Percentiles rank a stretch among this genome's conserved stretches.
phyloP scores from a whole-genome alignment of 2,113 vertebrate genomes.

The Eleginops maclovinus region DNA sequence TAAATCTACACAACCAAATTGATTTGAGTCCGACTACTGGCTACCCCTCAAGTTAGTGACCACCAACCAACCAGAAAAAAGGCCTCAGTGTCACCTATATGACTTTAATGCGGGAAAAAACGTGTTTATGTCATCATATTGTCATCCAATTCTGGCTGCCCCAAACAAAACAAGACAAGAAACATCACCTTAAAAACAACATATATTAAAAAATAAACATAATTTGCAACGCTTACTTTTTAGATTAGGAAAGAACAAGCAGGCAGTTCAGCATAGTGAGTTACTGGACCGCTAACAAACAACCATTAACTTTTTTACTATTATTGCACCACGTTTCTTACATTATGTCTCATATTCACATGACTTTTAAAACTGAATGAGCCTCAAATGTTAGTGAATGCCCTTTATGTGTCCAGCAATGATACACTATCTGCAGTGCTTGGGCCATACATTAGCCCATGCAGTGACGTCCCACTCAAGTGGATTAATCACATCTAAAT shows the following conservation, averaged over 20 bases:
- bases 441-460: constrained; percentile 50
- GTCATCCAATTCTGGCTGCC: not conserved
- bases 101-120: not conserved
- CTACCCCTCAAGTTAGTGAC: not conserved
- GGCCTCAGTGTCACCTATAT: not conserved
- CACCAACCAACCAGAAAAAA: not conserved
- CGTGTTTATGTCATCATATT: not conserved
- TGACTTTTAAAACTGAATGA: constrained; percentile 17
- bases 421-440: constrained; percentile 47
- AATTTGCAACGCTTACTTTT: constrained; percentile 11
- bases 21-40: constrained; percentile 6
- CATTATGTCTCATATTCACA: not conserved
- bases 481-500: constrained; percentile 82
- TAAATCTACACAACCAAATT: not conserved
- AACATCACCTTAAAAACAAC: not conserved
- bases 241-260: not conserved
- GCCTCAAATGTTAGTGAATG: constrained; percentile 25
- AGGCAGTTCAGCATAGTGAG: not conserved
- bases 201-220: too few relatives aligned
- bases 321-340: constrained; percentile 34
- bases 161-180: constrained; percentile 5
- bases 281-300: not conserved
- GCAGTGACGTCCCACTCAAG: constrained; percentile 59
- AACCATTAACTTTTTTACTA: constrained; percentile 24
- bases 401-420: constrained; percentile 37